These are phyloP conservation scores for Neomorphus geoffroyi DNA, from an alignment of 2,797 vertebrate genomes.

Conservation along the genomic window DNA sequence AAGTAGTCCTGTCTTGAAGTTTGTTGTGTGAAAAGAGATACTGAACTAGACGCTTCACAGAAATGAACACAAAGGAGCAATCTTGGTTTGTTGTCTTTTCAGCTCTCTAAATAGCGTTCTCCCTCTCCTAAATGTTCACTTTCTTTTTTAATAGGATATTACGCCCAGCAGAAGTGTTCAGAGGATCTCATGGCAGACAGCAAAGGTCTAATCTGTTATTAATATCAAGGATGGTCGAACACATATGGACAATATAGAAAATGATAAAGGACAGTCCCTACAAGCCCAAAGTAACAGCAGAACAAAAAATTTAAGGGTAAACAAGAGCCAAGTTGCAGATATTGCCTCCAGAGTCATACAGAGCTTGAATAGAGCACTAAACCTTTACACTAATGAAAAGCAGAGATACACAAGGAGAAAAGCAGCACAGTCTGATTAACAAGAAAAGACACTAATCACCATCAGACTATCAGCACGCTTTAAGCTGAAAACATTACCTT, in stretches of 20 bases:
- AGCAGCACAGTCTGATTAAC: conserved; percentile 8
- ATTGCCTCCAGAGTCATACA: not conserved
- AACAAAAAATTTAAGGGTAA: not conserved
- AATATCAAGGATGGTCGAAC: not conserved
- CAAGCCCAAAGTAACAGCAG: not conserved
- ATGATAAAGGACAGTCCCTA: not conserved
- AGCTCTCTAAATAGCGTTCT: not conserved
- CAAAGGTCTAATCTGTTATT: not conserved
- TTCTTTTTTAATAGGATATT: not conserved
- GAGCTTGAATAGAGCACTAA: not conserved
- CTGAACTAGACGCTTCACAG: not conserved
- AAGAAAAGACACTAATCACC: conserved; percentile 3
- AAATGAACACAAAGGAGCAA: not conserved
- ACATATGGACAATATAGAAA: not conserved
- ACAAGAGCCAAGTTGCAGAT: not conserved
- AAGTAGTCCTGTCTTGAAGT: not conserved
- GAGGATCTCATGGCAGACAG: not conserved
- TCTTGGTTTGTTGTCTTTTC: not conserved
- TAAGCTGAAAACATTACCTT: conserved; percentile 5
- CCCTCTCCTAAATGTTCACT: not conserved
- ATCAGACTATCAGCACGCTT: not conserved
- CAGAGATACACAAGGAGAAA: conserved; percentile 15
- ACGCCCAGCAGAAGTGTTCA: not conserved
- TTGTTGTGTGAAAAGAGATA: not conserved
- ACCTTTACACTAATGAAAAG: conserved; percentile 18